Evolutionary conservation across 2,113 vertebrate genomes (phyloP).

Genomic region (Scolopax mira): DNA sequence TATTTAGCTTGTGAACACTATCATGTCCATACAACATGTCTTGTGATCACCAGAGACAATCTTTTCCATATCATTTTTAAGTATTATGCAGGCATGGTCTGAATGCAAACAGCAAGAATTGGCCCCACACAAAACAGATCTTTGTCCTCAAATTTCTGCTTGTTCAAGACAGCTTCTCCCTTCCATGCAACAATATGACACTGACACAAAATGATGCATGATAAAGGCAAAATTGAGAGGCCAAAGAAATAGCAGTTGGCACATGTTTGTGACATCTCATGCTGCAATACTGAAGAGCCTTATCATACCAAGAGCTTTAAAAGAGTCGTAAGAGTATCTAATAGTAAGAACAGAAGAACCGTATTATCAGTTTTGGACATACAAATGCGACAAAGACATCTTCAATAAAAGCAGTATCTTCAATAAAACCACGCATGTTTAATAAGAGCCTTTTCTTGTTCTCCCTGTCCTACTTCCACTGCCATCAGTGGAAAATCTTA

Average conservation of each 20-base stretch:
- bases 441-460: background rate
- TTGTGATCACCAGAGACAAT: background rate
- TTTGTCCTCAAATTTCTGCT: background rate
- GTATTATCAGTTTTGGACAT: background rate
- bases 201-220: background rate
- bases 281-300: background rate
- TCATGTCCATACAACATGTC: background rate
- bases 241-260: background rate
- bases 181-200: background rate
- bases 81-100: background rate
- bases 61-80: background rate
- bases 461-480: background rate
- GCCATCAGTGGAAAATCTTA: conserved; percentile 23
- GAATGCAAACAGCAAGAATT: background rate
- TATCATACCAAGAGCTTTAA: background rate
- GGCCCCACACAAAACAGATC: background rate
- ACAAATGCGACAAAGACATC: background rate
- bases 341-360: background rate
- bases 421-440: background rate
- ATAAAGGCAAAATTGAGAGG: background rate
- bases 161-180: background rate
- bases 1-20: background rate
- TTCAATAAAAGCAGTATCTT: background rate
- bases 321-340: background rate
- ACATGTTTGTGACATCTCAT: background rate